A percentile compares a stretch with the other conserved stretches of the same genome.
phyloP scores from a whole-genome alignment of 1,140 invertebrate species.

The Drosophila tani region DNA sequence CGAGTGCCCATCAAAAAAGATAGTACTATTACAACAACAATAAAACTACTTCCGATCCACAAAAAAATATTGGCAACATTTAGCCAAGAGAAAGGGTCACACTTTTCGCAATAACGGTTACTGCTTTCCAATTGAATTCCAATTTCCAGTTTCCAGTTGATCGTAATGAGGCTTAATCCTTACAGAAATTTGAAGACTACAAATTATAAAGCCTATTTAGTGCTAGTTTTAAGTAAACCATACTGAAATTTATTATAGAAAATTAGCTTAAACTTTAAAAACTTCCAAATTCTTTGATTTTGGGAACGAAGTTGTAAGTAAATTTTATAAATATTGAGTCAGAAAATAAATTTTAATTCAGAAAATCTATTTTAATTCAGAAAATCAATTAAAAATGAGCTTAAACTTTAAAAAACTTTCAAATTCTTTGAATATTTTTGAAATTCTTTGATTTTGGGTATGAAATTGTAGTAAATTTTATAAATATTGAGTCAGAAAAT shows the following conservation, averaged over 20 bases:
- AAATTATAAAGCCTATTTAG: neutral
- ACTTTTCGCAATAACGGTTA: neutral
- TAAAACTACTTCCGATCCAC: conserved; percentile 1
- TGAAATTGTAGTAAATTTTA: too few species aligned
- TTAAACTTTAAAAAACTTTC: neutral
- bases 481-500: too few species aligned
- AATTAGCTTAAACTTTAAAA: neutral
- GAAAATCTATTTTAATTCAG: too few species aligned
- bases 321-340: neutral
- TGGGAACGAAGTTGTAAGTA: neutral
- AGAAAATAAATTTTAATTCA: neutral
- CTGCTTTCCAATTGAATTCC: neutral
- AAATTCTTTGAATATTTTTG: neutral
- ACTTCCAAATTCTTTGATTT: neutral
- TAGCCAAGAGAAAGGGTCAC: neutral
- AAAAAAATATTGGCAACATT: conserved; percentile 6
- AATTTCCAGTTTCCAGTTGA: neutral
- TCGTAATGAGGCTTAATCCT: neutral
- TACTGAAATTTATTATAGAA: neutral
- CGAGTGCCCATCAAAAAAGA: neutral
- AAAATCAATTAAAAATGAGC: neutral
- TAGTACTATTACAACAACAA: conserved; percentile 10
- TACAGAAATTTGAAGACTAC: neutral
- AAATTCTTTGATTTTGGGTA: too few species aligned
- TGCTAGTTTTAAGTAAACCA: too few species aligned